Base-by-base conservation (phyloP, 2,797 vertebrate genomes). In the Acanthis flammea region DNA sequence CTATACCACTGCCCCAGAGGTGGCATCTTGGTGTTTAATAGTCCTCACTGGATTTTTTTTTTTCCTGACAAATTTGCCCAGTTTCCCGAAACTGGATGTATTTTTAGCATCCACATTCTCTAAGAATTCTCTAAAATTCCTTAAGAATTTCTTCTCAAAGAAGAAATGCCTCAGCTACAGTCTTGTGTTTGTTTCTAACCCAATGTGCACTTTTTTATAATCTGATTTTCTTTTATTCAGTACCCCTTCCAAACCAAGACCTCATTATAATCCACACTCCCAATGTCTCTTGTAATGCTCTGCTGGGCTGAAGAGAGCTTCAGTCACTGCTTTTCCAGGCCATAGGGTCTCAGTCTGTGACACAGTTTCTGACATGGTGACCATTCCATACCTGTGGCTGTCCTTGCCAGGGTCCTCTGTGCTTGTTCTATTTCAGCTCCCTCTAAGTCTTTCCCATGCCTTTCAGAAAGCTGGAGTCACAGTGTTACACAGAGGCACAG, bases 141-240 rank as follows among this genome's bases (percentile, higher is more conserved):
- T 4, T 28, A 19, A 28, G 10, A 45, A 39, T 63, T 72, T 47
- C 2, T 28, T 63, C 16, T 72, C 16, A 5, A 28, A 63, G 60
- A 81, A 92, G 28, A 47, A 87, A 65, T 82, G 70, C 72, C 23
- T 88, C 51, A 66, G 55, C 53, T 71, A 24, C 3, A 41, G 25
- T 51, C 33, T n/a, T 33, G 22, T 21, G 2, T 31, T 76, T 86
- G 1, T 42, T 84, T 51, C 79, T 37, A 87, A 91, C 24, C 28
- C 0, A 0, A 9, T 33, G 23, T 1, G 1, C 31, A 14, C 24
- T 61, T 15, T 17, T 67, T 47, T 70, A 23, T 3, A 14, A 35
- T 47, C 28, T 35, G 13, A 14, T 27, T 30, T 88, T 73, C 45
- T 10, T 60, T 61, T 39, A 35, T 61, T 50, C 27, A 39, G 4